A percentile compares a stretch with the other conserved stretches of the same genome.
Evolutionary conservation across 2,113 vertebrate species (phyloP).

Genomic region (Microcebus ravelobensis): DNA sequence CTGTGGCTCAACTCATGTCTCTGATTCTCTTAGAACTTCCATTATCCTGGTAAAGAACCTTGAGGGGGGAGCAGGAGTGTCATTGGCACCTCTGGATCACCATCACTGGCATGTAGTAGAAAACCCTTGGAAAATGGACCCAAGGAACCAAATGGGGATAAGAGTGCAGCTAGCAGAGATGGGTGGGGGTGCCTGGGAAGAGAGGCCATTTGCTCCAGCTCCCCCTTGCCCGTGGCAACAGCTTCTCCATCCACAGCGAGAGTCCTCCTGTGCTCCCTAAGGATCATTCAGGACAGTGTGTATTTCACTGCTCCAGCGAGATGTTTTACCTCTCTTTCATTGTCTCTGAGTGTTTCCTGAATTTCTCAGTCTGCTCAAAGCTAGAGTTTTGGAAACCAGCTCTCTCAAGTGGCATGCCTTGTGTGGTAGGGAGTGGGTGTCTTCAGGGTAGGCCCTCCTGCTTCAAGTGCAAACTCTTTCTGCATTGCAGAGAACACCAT

Average conservation of each 20-base stretch:
- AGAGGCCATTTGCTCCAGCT: not conserved
- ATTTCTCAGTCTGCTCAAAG: not conserved
- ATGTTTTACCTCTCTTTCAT: not conserved
- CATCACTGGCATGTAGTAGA: not conserved
- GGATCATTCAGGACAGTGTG: not conserved
- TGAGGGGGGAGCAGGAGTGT: not conserved
- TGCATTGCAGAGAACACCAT: not conserved
- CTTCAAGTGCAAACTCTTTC: not conserved
- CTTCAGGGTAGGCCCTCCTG: not conserved
- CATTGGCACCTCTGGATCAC: not conserved
- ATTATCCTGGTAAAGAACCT: not conserved
- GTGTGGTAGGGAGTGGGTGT: not conserved
- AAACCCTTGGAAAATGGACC: not conserved
- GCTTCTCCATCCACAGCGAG: not conserved
- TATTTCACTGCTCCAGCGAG: not conserved
- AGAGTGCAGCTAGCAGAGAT: not conserved
- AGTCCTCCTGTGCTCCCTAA: not conserved
- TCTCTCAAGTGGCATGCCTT: not conserved
- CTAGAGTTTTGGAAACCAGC: not conserved
- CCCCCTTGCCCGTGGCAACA: not conserved
- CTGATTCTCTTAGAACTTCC: not conserved
- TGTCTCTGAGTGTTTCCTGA: not conserved
- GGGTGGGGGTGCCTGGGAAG: not conserved
- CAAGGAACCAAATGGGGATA: too few species aligned
- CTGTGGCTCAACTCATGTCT: not conserved